phyloP scores from a whole-genome alignment of 2,797 vertebrate species.

The Pyrocephalus nanus region DNA sequence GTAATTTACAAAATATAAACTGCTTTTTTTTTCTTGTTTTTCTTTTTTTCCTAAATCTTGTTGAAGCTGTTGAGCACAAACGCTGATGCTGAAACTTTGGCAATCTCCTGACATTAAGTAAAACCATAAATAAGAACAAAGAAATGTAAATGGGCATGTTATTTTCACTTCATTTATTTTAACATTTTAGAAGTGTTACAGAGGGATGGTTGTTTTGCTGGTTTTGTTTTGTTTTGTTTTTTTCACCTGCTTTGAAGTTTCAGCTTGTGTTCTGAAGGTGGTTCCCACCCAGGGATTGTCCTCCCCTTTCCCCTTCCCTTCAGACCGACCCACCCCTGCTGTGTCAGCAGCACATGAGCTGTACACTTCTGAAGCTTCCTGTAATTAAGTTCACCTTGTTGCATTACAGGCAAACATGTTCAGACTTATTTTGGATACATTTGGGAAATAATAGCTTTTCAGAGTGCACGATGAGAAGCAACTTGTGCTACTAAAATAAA shows the following conservation, averaged over 20 bases:
- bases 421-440: slow-evolving; percentile 49
- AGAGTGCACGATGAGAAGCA: background rate
- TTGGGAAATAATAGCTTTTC: slow-evolving; percentile 56
- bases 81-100: slow-evolving; percentile 49
- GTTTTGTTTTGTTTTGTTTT: background rate
- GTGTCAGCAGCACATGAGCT: slow-evolving; percentile 52
- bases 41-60: background rate
- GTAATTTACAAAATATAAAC: background rate
- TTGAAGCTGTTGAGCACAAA: background rate
- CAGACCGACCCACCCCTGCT: background rate
- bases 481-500: slow-evolving; percentile 17
- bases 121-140: slow-evolving; percentile 56
- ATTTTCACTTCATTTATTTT: slow-evolving; percentile 39
- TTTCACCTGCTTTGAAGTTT: slow-evolving; percentile 43
- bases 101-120: slow-evolving; percentile 61
- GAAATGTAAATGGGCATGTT: slow-evolving; percentile 53
- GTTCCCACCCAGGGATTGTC: slow-evolving; percentile 47
- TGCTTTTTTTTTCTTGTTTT: background rate
- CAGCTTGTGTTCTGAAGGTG: slow-evolving; percentile 25
- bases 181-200: slow-evolving; percentile 13
- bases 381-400: slow-evolving; percentile 60
- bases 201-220: background rate
- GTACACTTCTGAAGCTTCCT: slow-evolving; percentile 35
- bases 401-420: slow-evolving; percentile 43
- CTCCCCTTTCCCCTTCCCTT: background rate